Evolutionary conservation across 2,888 invertebrate genomes (phyloP).

Genomic region (Hymenopus coronatus): DNA sequence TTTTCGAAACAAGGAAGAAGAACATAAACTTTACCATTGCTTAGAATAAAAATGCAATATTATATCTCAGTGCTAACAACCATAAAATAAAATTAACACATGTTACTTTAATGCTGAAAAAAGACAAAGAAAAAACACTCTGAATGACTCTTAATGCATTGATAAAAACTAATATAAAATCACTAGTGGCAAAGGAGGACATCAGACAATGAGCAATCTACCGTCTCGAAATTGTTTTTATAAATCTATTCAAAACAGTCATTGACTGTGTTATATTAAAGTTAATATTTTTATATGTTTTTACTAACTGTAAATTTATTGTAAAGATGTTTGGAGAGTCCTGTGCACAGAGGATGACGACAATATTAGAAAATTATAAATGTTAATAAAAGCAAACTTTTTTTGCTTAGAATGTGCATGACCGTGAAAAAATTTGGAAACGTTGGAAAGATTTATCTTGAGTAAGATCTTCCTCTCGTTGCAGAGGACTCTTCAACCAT

Average conservation of each 20-base stretch:
- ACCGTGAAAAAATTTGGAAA: background rate
- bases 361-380: background rate
- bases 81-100: background rate
- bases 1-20: background rate
- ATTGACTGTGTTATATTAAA: background rate
- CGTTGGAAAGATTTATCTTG: background rate
- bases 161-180: background rate
- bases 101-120: background rate
- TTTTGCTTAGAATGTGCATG: background rate
- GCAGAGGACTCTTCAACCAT: conserved; percentile 32
- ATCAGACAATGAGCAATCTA: background rate
- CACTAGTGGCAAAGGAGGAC: background rate
- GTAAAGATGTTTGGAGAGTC: conserved; percentile 29
- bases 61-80: too few species aligned
- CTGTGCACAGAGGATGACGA: conserved; percentile 26
- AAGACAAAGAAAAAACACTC: background rate
- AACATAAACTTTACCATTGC: background rate
- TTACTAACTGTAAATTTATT: background rate
- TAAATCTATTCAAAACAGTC: background rate
- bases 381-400: background rate
- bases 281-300: background rate
- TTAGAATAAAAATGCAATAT: too few species aligned
- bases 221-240: background rate
- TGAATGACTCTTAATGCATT: background rate
- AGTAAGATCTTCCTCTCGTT: conserved; percentile 24